These are phyloP conservation scores for Tiaroga cobitis DNA, from an alignment of 2,797 vertebrate species.

Conservation along the genomic window DNA sequence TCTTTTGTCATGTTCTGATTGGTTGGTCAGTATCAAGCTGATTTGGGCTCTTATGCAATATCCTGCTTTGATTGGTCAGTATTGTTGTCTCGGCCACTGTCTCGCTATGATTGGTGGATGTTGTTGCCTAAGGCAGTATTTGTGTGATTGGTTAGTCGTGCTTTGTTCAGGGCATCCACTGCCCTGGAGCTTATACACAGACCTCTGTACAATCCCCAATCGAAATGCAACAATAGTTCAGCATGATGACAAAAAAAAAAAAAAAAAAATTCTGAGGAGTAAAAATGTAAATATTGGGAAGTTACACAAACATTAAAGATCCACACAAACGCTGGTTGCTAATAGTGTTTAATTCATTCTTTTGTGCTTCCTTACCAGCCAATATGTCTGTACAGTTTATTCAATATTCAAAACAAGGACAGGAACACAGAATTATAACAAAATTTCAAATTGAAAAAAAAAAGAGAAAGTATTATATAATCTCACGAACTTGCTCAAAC, in stretches of 20 bases:
- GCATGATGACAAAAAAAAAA: not conserved
- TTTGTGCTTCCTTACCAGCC: not conserved
- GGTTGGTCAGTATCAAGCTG: not conserved
- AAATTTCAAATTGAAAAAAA: too few species aligned
- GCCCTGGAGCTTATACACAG: conserved; percentile 27
- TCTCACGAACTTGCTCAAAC: not conserved
- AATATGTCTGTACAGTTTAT: not conserved
- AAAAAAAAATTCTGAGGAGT: not conserved
- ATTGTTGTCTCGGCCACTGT: not conserved
- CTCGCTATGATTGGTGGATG: conserved; percentile 40
- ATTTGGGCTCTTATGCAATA: conserved; percentile 8
- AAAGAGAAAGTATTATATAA: not conserved
- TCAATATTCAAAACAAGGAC: conserved; percentile 8
- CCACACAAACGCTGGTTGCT: conserved; percentile 7
- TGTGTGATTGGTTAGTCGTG: conserved; percentile 25
- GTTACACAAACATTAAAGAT: not conserved
- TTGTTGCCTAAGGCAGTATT: conserved; percentile 22
- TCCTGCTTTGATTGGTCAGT: conserved; percentile 40
- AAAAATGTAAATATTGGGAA: not conserved
- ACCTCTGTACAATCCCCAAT: not conserved
- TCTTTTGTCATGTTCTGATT: conserved; percentile 1
- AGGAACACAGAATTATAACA: not conserved
- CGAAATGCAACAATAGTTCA: conserved; percentile 23
- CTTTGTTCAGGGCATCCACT: conserved; percentile 44
- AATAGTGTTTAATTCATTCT: not conserved